A percentile compares a stretch with the other conserved stretches of the same genome.
Conservation (phyloP, 2,113 vertebrate species). For the Oryzias javanicus region DNA sequence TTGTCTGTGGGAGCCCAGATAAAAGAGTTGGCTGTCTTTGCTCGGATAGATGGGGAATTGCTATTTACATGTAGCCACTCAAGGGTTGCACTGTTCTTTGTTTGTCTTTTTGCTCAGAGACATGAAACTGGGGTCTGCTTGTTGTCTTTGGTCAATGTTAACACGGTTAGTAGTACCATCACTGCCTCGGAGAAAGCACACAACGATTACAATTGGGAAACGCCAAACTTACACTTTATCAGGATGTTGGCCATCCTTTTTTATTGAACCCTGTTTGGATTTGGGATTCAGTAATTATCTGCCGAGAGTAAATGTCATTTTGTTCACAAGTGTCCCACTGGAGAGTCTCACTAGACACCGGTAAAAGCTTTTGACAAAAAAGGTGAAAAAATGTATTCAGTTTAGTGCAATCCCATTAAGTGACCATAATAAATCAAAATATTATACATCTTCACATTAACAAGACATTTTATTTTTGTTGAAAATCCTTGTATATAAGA, state of each 20-base stretch:
- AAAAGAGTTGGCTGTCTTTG: slow-evolving; percentile 47
- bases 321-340: no score
- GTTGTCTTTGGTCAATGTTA: slow-evolving; percentile 61
- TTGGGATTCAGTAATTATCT: background rate
- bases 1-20: slow-evolving; percentile 43
- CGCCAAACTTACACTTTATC: slow-evolving; percentile 10
- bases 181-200: slow-evolving; percentile 43
- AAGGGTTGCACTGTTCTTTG: slow-evolving; percentile 25
- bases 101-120: slow-evolving; percentile 44
- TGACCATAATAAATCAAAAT: no score
- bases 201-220: slow-evolving; percentile 47
- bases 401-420: no score
- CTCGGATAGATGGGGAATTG: slow-evolving; percentile 47
- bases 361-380: no score
- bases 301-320: no score
- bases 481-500: no score
- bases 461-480: no score
- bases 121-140: slow-evolving; percentile 35
- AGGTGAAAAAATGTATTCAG: no score
- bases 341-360: no score
- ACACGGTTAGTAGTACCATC: slow-evolving; percentile 49
- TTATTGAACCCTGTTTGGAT: slow-evolving; percentile 8
- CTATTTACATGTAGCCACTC: slow-evolving; percentile 53
- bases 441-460: no score
- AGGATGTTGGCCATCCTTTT: background rate